Base-by-base conservation (phyloP, 2,888 invertebrate species). In the Rhimphoctona megacephalus region DNA sequence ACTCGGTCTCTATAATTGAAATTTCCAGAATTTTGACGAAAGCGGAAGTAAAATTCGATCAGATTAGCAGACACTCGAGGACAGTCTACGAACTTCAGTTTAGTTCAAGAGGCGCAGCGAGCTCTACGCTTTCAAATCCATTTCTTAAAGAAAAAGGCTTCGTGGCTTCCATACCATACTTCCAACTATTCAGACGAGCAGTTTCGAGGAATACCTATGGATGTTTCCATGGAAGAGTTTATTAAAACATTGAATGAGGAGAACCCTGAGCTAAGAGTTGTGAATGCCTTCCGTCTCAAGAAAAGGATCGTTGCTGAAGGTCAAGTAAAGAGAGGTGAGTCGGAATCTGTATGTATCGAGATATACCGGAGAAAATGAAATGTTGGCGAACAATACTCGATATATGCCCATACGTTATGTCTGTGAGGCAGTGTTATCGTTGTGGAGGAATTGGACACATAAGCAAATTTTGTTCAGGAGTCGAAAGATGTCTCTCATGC, bases 381-480 rank as follows among this genome's bases (percentile, higher is more conserved):
- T 70, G 69, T 43, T 70, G 49, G 69, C 17, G 69, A 25, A n/a
- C 46, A 22, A 43, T 70, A 22, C 69, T 70, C 4, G 46, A 70
- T 5, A 11, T 70, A 1, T 6, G 19, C 1, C 69, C 69, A 4
- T 70, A 46, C 25, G 46, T 46, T 17, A 3, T 70, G 22, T 46
- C 25, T 9, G 69, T 49, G 17, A 70, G 69, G 11, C 46, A 46
- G 14, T 70, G 69, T 25, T 46, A 46, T 22, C 69, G 22, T 3
- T 70, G 43, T 25, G 46, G 69, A 11, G 69, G n/a, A 11, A 43
- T 70, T 25, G 69, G 69, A 11, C 69, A 70, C 25, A 70, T 70
- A n/a, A 70, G 43, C 25, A 70, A 39, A 25, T 49, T 70, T 22
- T 70, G 69, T n/a, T 46, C 46, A n/a, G 9, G 25, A 46, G 17